phyloP scores from a whole-genome alignment of 2,888 invertebrate species.

The Phengaris alcon region DNA sequence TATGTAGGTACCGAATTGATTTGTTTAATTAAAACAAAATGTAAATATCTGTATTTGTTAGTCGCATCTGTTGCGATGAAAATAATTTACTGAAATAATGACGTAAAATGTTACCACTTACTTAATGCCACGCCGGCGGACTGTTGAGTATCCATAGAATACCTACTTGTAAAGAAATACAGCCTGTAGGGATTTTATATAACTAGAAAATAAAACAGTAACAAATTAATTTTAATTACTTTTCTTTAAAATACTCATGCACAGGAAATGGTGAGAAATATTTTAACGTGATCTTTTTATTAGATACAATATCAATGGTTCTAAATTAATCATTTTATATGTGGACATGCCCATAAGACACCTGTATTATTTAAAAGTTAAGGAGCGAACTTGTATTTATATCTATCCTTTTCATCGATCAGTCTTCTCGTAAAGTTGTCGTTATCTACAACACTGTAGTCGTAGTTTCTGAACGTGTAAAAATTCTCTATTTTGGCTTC shows the following conservation, averaged over 20 bases:
- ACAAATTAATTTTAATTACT: too few species aligned
- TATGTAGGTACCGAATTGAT: too few species aligned
- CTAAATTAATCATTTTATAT: too few species aligned
- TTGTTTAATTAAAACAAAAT: too few species aligned
- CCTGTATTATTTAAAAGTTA: neutral
- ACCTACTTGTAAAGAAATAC: too few species aligned
- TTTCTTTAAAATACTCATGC: too few species aligned
- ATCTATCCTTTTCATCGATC: neutral
- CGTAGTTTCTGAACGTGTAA: conserved; percentile 63
- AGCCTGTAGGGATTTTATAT: too few species aligned
- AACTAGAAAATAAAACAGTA: too few species aligned
- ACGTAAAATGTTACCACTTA: conserved; percentile 16
- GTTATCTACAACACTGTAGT: conserved; percentile 58
- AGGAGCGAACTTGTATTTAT: conserved; percentile 1
- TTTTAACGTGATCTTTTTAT: too few species aligned
- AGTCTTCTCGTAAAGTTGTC: conserved; percentile 52
- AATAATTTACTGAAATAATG: neutral
- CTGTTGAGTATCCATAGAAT: neutral
- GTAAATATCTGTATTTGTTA: too few species aligned
- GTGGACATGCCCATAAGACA: neutral
- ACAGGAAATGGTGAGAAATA: too few species aligned
- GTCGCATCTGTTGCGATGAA: neutral
- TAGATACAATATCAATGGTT: too few species aligned
- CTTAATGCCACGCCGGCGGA: neutral
- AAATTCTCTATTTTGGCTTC: conserved; percentile 58